Percentiles rank a stretch among this genome's conserved stretches.
Evolutionary conservation across 2,797 vertebrate genomes (phyloP).

Genomic region (Amblyraja radiata): DNA sequence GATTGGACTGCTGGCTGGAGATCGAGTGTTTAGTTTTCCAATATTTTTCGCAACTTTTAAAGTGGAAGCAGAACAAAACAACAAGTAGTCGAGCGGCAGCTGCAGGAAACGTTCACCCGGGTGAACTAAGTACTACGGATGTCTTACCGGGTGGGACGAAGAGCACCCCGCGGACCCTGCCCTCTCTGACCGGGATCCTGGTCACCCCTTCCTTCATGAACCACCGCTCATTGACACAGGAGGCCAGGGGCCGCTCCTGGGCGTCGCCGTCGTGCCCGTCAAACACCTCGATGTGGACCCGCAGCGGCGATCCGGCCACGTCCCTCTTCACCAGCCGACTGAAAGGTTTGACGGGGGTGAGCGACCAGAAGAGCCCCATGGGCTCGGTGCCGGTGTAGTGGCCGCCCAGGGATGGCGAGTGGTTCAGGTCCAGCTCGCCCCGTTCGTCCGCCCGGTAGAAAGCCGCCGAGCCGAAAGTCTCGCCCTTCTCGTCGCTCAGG

Average conservation of each 20-base stretch:
- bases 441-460: not conserved
- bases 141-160: constrained; percentile 69
- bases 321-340: constrained; percentile 57
- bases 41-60: too few relatives aligned
- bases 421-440: constrained; percentile 5
- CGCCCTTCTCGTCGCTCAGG: constrained; percentile 14
- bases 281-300: constrained; percentile 52
- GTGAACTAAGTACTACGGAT: too few relatives aligned
- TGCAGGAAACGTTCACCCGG: too few relatives aligned
- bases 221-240: constrained; percentile 50
- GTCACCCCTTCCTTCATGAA: constrained; percentile 61
- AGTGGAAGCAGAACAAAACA: too few relatives aligned
- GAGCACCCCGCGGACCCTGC: constrained; percentile 57
- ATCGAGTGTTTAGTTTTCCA: too few relatives aligned
- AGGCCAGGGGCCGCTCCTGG: constrained; percentile 42
- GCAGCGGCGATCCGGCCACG: constrained; percentile 52
- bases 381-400: constrained; percentile 25
- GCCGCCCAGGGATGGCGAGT: not conserved
- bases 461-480: not conserved
- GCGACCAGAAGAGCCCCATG: constrained; percentile 34
- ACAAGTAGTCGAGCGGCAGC: too few relatives aligned
- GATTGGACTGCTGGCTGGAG: too few relatives aligned
- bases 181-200: constrained; percentile 61
- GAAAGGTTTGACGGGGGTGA: constrained; percentile 50
- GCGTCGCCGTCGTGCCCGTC: constrained; percentile 42